phyloP scores from a whole-genome alignment of 2,797 vertebrate species.

The Florisuga fusca region DNA sequence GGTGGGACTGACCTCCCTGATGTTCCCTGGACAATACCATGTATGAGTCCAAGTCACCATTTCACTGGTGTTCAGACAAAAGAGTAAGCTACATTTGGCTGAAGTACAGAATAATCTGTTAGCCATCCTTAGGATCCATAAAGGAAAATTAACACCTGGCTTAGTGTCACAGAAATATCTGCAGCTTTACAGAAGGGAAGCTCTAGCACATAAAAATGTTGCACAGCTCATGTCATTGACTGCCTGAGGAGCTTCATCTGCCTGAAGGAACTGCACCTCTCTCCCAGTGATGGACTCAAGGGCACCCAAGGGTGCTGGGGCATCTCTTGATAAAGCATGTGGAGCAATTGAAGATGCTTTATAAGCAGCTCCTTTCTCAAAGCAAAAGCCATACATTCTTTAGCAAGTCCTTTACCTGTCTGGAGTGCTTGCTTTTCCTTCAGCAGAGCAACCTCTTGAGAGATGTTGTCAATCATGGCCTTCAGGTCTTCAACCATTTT shows the following conservation, averaged over 20 bases:
- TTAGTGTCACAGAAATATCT: not conserved
- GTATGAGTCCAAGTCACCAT: not conserved
- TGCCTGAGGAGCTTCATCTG: not conserved
- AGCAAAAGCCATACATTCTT: not conserved
- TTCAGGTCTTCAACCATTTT: slow-evolving; percentile 86
- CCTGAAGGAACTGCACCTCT: not conserved
- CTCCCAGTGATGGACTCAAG: not conserved
- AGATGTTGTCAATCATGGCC: slow-evolving; percentile 85
- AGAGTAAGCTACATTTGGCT: not conserved
- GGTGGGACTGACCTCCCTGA: not conserved
- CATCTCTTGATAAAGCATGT: not conserved
- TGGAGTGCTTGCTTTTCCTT: slow-evolving; percentile 94
- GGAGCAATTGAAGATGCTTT: not conserved
- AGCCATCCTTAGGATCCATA: not conserved
- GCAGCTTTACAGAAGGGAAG: not conserved
- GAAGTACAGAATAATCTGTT: not conserved
- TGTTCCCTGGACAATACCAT: not conserved
- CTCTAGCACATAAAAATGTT: not conserved
- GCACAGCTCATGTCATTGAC: not conserved
- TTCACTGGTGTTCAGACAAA: not conserved
- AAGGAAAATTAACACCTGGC: not conserved
- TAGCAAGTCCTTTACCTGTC: slow-evolving; percentile 78
- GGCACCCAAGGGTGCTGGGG: accelerated
- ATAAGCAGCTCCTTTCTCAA: not conserved
- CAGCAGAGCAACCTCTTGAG: slow-evolving; percentile 88